Evolutionary conservation across 2,888 invertebrate genomes (phyloP), one percentile per base, ranked within the genome.

Genomic region (Tanypteryx hageni): DNA sequence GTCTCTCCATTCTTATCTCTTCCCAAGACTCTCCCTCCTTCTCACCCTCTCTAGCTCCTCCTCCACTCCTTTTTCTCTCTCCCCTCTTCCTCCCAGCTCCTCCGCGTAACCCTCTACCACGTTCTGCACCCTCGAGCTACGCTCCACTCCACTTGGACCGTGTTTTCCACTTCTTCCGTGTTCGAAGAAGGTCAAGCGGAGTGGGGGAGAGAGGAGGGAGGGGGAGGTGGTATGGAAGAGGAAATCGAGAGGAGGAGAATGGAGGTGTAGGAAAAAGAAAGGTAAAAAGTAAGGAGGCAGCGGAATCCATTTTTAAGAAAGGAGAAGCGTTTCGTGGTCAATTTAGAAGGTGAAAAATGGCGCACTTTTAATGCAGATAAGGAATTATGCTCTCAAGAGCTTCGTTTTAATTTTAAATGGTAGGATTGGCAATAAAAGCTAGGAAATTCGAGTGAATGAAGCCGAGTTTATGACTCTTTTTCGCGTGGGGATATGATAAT

Each of bases 181-280:
- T 86, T 64, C 86, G 61, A 86, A 64, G 31, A 27, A 86, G 85
- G 58, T 57, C 57, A 58, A 85, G 57, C 85, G 85, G n/a, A 22
- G 13, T 85, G 57, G 59, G 31, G 86, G 22, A 22, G 85, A 5
- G 85, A 22, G 85, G 22, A 27, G 82, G 44, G 82, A 18, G 27
- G 44, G 82, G 44, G 82, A 13, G 44, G 44, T 61, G 61, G 86
- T 59, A 31, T 22, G 86, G 27, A 18, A 22, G 59, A 57, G 59
- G 85, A 27, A n/a, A 27, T 13, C 85, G 58, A 14, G n/a, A 11
- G 82, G 27, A 44, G 82, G 8, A 9, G 44, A 31, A n/a, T 14
- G 64, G 7, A 64, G n/a, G n/a, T 11, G 64, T 16, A 11, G 27
- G 31, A 82, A 16, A 82, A 27, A 82, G 13, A 11, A 84, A 14